Base-by-base conservation (phyloP, 1,140 invertebrate genomes). In the Drosophila busckii region DNA sequence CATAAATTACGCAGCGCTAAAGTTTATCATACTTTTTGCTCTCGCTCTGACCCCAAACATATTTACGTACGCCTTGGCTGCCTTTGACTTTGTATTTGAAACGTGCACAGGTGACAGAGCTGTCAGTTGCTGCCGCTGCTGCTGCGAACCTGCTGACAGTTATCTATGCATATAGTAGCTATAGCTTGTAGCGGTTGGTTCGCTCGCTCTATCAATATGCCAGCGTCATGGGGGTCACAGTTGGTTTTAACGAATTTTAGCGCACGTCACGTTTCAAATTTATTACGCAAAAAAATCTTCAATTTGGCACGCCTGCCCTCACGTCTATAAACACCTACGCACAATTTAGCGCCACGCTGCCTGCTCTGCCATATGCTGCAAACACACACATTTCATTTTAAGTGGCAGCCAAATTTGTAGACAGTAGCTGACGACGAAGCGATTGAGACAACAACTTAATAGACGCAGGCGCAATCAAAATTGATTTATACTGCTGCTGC, bases 201-300 rank as follows among this genome's bases (percentile, higher is more conserved):
- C 22, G 23, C 35, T 65, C 46, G 62, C 53, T 65, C 58, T 35
- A 73, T 70, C 70, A 67, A 70, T 70, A 73, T n/a, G n/a, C n/a
- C n/a, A 48, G 68, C 44, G 35, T 37, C 25, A 35, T 3, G 20
- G 35, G 55, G 65, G 52, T 49, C 32, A 34, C 56, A 71, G 56
- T 53, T 76, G 62, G 46, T 54, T 56, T 59, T 32, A 53, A 31
- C 40, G 58, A 34, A 38, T 68, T 52, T 32, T 35, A 17, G 46
- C 66, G 52, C 54, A 50, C 53, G 68, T 82, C 73, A 80, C 73
- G 73, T 80, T 59, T 65, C 69, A 82, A 80, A 80, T 80, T 80
- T 80, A 82, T 80, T 80, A 60, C 63, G 49, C 54, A 70, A 60
- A 35, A 82, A 65, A 82, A 69, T 59, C 59, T 65, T 73, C 53